phyloP scores from a whole-genome alignment of 2,797 vertebrate species.

The Odontamblyopus lacepedii region DNA sequence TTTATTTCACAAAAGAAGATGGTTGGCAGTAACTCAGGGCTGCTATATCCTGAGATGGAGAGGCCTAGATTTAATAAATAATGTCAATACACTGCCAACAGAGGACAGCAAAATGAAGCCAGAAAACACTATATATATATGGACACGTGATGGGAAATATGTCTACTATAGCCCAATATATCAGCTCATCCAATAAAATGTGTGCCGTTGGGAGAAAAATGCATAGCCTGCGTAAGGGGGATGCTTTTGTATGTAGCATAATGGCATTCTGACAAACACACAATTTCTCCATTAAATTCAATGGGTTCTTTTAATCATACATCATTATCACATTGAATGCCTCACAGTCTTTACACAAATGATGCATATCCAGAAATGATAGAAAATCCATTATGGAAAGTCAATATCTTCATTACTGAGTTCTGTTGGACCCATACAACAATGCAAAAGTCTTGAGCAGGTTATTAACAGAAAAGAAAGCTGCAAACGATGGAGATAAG shows the following conservation, averaged over 20 bases:
- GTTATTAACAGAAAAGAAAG: not conserved
- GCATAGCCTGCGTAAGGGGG: slow-evolving; percentile 12
- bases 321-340: slow-evolving; percentile 57
- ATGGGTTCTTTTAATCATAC: slow-evolving; percentile 57
- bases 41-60: slow-evolving; percentile 27
- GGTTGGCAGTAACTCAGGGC: slow-evolving; percentile 1
- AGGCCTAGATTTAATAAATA: slow-evolving; percentile 44
- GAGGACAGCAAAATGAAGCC: slow-evolving; percentile 17
- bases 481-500: not conserved
- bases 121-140: slow-evolving; percentile 26
- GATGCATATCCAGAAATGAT: slow-evolving; percentile 49
- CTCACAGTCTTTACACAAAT: slow-evolving; percentile 60
- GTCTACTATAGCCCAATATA: slow-evolving; percentile 28
- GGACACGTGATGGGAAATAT: slow-evolving; percentile 37
- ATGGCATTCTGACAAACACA: slow-evolving; percentile 36
- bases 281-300: slow-evolving; percentile 26
- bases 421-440: not conserved
- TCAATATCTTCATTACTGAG: slow-evolving; percentile 10
- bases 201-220: slow-evolving; percentile 24
- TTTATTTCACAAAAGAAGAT: slow-evolving; percentile 1
- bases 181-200: slow-evolving; percentile 39
- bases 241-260: slow-evolving; percentile 1
- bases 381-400: slow-evolving; percentile 58
- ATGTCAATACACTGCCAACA: slow-evolving; percentile 22
- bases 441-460: not conserved